Conservation (phyloP, 2,888 invertebrate species). For the Himalopsyche japonica region DNA sequence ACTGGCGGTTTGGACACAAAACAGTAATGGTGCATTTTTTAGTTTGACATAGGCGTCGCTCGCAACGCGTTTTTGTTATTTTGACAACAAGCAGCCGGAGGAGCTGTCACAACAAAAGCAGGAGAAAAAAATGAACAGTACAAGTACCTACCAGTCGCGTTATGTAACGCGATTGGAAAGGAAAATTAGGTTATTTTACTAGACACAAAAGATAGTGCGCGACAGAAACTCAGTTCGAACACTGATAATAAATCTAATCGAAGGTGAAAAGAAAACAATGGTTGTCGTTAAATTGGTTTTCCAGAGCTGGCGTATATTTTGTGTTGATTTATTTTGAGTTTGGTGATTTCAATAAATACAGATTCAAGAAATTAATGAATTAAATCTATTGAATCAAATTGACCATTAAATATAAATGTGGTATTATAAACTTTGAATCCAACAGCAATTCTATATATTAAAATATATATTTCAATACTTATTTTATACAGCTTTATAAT, state of each 20-base stretch:
- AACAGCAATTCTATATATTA: too few species aligned
- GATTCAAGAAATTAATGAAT: too few species aligned
- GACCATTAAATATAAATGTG: too few species aligned
- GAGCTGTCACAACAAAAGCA: conserved; percentile 16
- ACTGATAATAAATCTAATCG: background rate
- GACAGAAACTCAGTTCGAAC: background rate
- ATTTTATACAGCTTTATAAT: too few species aligned
- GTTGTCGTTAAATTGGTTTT: too few species aligned
- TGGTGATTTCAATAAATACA: too few species aligned
- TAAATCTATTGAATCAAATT: too few species aligned
- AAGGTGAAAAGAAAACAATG: too few species aligned
- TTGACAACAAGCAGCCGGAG: conserved; percentile 2
- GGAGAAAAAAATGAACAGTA: background rate
- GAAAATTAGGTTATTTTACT: conserved; percentile 18
- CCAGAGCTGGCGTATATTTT: too few species aligned
- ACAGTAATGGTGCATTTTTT: background rate
- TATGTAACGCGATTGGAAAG: conserved; percentile 15
- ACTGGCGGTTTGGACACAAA: background rate
- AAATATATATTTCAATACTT: too few species aligned
- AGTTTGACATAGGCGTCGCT: background rate
- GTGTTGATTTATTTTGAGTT: background rate
- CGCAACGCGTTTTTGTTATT: background rate
- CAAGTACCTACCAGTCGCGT: background rate
- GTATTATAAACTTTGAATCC: too few species aligned
- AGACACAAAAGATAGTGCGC: background rate